Evolutionary conservation across 2,797 vertebrate species (phyloP).

Genomic region (Rhincodon typus): DNA sequence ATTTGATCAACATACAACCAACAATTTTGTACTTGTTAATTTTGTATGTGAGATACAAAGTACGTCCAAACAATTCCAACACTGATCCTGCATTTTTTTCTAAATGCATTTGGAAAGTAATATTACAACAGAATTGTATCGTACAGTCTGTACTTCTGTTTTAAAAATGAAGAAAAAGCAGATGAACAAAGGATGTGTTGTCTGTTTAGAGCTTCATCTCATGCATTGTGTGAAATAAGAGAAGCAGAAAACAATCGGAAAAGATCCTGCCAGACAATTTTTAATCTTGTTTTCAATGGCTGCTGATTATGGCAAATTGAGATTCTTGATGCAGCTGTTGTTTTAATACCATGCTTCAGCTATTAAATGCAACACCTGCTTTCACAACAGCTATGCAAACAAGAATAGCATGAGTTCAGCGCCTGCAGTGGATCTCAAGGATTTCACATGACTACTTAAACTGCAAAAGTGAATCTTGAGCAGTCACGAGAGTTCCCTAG

Average conservation of each 20-base stretch:
- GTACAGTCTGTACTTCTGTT: neutral
- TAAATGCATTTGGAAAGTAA: neutral
- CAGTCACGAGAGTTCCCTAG: neutral
- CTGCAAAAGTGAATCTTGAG: neutral
- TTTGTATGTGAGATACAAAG: too few species aligned
- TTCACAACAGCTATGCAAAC: neutral
- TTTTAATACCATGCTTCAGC: neutral
- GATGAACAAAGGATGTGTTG: neutral
- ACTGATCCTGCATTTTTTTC: neutral
- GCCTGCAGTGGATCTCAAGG: neutral
- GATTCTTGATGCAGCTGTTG: neutral
- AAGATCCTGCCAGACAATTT: neutral
- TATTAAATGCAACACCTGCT: neutral
- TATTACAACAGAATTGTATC: neutral
- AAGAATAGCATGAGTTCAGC: neutral
- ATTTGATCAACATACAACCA: neutral
- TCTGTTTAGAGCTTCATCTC: neutral
- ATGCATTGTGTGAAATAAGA: neutral
- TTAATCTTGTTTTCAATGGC: neutral
- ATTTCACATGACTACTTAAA: neutral
- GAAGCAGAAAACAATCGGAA: neutral
- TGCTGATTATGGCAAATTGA: too few species aligned
- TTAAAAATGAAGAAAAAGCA: neutral
- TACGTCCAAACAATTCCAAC: neutral
- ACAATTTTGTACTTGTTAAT: neutral